These are phyloP conservation scores for Plebejus argus DNA, from an alignment of 2,888 invertebrate genomes.

Conservation along the genomic window DNA sequence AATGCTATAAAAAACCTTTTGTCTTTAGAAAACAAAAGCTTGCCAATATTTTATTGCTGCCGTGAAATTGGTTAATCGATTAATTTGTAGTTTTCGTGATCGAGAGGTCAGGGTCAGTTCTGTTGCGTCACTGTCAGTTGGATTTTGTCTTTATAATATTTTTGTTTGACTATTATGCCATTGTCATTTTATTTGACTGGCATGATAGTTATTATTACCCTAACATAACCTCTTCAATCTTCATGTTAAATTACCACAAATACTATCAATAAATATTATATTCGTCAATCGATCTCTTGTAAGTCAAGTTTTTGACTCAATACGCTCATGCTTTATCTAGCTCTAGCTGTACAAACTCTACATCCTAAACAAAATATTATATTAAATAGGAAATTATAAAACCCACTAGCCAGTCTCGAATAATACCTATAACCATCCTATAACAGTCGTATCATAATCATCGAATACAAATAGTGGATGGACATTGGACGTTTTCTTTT, in stretches of 20 bases:
- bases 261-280: too few relatives aligned
- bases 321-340: too few relatives aligned
- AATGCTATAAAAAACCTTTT: background rate
- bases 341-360: too few relatives aligned
- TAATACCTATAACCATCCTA: too few relatives aligned
- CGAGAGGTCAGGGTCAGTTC: conserved; percentile 16
- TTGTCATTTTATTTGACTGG: background rate
- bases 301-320: too few relatives aligned
- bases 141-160: background rate
- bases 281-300: too few relatives aligned
- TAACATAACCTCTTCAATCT: background rate
- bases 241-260: too few relatives aligned
- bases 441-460: too few relatives aligned
- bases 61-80: conserved; percentile 26
- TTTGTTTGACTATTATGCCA: background rate
- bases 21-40: background rate
- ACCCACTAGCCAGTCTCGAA: too few relatives aligned
- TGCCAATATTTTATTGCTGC: conserved; percentile 22
- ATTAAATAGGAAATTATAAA: background rate
- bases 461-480: too few relatives aligned
- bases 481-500: background rate
- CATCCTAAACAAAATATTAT: background rate
- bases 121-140: conserved; percentile 1
- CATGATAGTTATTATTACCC: background rate
- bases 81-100: conserved; percentile 16